A percentile compares a stretch with the other conserved stretches of the same genome.
Conservation (phyloP, 2,113 vertebrate genomes). For the Cynoglossus semilaevis region DNA sequence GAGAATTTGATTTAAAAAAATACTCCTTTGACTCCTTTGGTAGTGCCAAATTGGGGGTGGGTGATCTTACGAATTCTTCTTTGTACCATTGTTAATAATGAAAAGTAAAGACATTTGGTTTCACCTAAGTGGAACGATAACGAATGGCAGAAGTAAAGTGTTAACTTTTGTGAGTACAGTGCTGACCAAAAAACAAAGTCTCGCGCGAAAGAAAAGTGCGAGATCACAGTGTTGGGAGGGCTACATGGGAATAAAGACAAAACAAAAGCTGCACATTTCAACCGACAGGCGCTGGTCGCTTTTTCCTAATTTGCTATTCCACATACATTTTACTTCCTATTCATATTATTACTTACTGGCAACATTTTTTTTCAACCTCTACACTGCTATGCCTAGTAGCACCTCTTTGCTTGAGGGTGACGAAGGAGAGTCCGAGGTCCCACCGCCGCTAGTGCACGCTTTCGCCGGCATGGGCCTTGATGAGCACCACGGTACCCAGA, state of each 20-base stretch:
- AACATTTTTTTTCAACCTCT: conserved; percentile 8
- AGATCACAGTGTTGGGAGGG: conserved; percentile 55
- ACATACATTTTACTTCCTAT: conserved; percentile 2
- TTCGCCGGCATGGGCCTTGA: conserved; percentile 83
- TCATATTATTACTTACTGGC: conserved; percentile 1
- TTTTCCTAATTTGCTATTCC: conserved; percentile 37
- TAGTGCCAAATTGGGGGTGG: too few relatives aligned
- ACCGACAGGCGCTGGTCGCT: conserved; percentile 69
- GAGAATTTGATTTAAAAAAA: too few relatives aligned
- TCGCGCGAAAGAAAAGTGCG: conserved; percentile 47
- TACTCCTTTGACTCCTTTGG: too few relatives aligned
- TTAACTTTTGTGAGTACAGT: conserved; percentile 15
- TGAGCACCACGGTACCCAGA: conserved; percentile 70
- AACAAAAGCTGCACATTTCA: conserved; percentile 71
- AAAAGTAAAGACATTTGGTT: neutral
- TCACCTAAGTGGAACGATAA: neutral
- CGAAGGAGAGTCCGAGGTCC: conserved; percentile 76
- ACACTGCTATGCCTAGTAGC: conserved; percentile 75
- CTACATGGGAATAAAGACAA: conserved; percentile 63
- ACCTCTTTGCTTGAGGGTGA: conserved; percentile 77
- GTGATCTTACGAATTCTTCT: too few relatives aligned
- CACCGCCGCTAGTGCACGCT: conserved; percentile 77
- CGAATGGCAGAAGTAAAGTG: neutral
- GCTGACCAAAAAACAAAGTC: conserved; percentile 39
- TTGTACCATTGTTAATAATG: neutral